Evolutionary conservation across 2,113 vertebrate species (phyloP).

Genomic region (Poecile atricapillus): DNA sequence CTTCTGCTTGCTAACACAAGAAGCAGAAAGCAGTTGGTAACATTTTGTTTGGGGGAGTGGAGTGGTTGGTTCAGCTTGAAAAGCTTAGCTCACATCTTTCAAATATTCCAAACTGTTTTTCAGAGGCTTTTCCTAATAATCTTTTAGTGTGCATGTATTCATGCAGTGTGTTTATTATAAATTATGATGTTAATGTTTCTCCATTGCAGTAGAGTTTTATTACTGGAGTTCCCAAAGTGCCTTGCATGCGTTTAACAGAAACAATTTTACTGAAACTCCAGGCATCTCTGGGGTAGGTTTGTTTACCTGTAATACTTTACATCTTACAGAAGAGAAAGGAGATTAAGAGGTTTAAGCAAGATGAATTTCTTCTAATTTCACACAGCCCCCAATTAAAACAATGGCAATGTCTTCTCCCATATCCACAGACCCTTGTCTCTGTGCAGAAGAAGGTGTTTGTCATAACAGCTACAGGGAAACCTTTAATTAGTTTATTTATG

Average conservation of each 20-base stretch:
- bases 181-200: neutral
- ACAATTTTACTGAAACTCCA: neutral
- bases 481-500: slow-evolving; percentile 51
- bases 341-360: neutral
- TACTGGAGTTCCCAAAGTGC: neutral
- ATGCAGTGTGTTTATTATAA: neutral
- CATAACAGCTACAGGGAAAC: neutral
- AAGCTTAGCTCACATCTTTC: neutral
- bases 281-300: neutral
- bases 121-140: neutral
- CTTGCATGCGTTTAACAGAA: neutral
- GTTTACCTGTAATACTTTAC: neutral
- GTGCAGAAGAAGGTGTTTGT: neutral
- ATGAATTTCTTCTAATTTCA: neutral
- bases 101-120: neutral
- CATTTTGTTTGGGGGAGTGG: neutral
- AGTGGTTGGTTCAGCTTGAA: neutral
- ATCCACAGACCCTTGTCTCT: neutral
- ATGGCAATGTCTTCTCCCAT: neutral
- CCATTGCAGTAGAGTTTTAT: neutral
- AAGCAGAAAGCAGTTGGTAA: neutral
- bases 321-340: neutral
- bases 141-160: neutral
- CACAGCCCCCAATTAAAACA: neutral
- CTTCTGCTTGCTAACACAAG: neutral